Evolutionary conservation across 2,797 vertebrate genomes (phyloP).

Genomic region (Meriones psammophilus): DNA sequence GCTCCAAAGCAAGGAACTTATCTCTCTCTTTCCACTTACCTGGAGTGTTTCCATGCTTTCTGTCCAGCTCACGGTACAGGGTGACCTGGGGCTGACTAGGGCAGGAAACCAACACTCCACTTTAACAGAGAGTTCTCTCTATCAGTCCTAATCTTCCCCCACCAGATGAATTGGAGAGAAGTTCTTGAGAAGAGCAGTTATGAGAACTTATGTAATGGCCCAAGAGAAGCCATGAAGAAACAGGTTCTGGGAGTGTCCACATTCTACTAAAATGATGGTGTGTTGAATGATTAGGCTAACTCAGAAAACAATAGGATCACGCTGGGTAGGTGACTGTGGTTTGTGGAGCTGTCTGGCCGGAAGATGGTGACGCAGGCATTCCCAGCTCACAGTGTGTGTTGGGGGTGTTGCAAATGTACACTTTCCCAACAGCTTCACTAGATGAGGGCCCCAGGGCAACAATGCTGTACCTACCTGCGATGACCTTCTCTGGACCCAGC

Average conservation of each 20-base stretch:
- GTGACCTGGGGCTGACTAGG: neutral
- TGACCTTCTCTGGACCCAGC: neutral
- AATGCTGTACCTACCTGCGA: neutral
- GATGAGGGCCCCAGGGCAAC: neutral
- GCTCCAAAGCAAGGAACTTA: neutral
- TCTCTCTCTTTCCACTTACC: neutral
- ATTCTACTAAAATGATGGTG: neutral
- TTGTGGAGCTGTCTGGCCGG: neutral
- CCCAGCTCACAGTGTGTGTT: neutral
- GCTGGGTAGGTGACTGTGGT: neutral
- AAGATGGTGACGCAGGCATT: accelerated
- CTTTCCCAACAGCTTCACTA: accelerated
- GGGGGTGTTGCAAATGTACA: accelerated
- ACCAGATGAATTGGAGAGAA: neutral
- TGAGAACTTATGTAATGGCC: neutral
- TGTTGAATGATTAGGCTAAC: neutral
- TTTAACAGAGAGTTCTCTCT: neutral
- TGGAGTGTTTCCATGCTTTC: neutral
- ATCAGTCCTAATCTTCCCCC: neutral
- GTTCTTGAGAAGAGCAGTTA: neutral
- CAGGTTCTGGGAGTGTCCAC: neutral
- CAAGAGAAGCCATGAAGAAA: accelerated
- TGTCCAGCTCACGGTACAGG: neutral
- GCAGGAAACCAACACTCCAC: neutral
- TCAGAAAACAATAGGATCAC: neutral